These are phyloP conservation scores for Chrysomallon squamiferum DNA, from an alignment of 1,140 invertebrate species.

Conservation along the genomic window DNA sequence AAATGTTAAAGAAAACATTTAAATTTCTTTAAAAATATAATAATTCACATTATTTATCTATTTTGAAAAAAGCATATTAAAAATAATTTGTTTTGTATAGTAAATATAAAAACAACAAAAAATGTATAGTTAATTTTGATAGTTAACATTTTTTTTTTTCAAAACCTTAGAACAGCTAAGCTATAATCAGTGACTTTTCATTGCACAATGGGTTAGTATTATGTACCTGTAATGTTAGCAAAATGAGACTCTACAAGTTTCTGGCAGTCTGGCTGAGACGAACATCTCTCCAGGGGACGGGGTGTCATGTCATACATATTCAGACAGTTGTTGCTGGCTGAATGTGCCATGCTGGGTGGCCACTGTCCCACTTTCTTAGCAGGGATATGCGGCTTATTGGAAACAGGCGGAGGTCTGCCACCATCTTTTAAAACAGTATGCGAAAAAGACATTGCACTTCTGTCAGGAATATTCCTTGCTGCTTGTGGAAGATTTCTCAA, in stretches of 20 bases:
- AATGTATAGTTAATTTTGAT: too few species aligned
- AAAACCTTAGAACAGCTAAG: too few species aligned
- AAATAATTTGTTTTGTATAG: too few species aligned
- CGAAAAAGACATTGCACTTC: background rate
- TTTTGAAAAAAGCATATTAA: too few species aligned
- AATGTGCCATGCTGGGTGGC: background rate
- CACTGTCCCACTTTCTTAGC: background rate
- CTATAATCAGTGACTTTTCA: too few species aligned
- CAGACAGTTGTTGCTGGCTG: constrained; percentile 4
- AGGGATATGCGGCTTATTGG: background rate
- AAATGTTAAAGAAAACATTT: too few species aligned
- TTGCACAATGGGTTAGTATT: background rate
- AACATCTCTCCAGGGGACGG: constrained; percentile 27
- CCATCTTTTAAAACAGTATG: background rate
- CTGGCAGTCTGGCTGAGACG: constrained; percentile 43
- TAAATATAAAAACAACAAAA: too few species aligned
- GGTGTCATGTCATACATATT: background rate
- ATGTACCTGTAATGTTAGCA: constrained; percentile 34
- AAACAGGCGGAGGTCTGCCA: background rate
- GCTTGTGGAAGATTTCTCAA: constrained; percentile 11
- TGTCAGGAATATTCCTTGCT: background rate
- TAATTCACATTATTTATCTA: too few species aligned
- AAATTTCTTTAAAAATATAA: too few species aligned
- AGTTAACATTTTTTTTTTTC: too few species aligned
- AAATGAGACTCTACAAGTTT: constrained; percentile 30